Evolutionary conservation across 53 echinoderm and acorn worm species (phyloP).

Genomic region (Hippasteria phrygiana): DNA sequence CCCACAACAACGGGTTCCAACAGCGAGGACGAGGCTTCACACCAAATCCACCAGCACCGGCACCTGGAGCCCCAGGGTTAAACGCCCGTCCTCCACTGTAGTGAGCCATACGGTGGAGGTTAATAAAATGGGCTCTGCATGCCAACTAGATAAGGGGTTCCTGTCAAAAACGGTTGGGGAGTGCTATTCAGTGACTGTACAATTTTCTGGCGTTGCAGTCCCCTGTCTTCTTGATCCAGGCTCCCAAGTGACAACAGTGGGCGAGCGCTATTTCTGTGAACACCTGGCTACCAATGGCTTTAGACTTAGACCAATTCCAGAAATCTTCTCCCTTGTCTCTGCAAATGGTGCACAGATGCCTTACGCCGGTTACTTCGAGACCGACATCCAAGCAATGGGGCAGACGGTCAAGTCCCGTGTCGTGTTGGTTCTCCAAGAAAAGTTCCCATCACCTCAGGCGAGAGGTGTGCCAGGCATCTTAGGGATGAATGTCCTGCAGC

Average conservation of each 20-base stretch:
- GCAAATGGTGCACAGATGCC: constrained; percentile 38
- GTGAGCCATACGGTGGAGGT: constrained; percentile 25
- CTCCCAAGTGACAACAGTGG: constrained; percentile 55
- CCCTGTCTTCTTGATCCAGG: constrained; percentile 56
- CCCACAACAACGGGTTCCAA: background rate
- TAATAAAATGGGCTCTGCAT: background rate
- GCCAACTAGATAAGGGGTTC: background rate
- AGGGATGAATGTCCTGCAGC: constrained; percentile 14
- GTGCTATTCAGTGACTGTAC: constrained; percentile 43
- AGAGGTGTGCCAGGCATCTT: constrained; percentile 30
- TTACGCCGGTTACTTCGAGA: constrained; percentile 47
- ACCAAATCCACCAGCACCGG: no score
- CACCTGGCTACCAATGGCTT: constrained; percentile 23
- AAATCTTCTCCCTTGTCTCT: constrained; percentile 39
- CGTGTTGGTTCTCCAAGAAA: constrained; percentile 20
- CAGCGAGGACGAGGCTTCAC: no score
- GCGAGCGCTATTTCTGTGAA: constrained; percentile 22
- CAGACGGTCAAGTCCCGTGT: background rate
- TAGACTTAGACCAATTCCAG: constrained; percentile 1
- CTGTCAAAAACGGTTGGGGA: constrained; percentile 39
- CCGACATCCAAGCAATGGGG: background rate
- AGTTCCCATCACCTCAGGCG: background rate
- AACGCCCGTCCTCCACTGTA: background rate
- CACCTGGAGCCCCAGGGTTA: background rate
- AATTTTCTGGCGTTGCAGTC: constrained; percentile 1